Evolutionary conservation across 2,113 vertebrate genomes (phyloP), one percentile per base, ranked within the genome.

Genomic region (Xiphorhynchus elegans): DNA sequence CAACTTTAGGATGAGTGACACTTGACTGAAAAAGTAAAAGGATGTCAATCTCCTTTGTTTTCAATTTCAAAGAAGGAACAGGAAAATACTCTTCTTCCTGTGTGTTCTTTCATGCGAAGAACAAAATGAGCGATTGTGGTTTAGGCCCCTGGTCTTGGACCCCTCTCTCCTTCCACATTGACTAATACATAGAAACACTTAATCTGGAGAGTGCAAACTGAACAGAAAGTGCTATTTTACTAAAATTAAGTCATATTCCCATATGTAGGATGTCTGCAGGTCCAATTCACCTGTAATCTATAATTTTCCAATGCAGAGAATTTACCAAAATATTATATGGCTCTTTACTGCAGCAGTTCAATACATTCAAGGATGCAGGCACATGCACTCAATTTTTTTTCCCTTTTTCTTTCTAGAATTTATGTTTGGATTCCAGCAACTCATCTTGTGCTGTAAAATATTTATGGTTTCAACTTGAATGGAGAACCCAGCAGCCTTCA

Each of bases 1-100:
- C 87, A 96, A 87, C 75, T 91, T 86, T 6, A 59, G 64, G 47
- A 94, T 56, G 72, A 96, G 85, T 85, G 78, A 96, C 89, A 93
- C 79, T 94, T 93, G 79, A 94, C 79, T 89, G 70, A 91, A 62
- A 73, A 69, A 92, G 79, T 53, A 92, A 93, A 84, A 90, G 40
- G 35, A 92, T 46, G 39, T 50, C 70, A 86, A 40, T 14, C 52
- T 90, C 70, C 29, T 88, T 95, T 95, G 87, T 91, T 94, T 93
- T 56, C 31, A 40, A 53, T 89, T 83, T 86, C 90, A 95, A 93
- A 96, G 89, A 31, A 47, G 13, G 17, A 87, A 90, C 11, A 63
- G 4, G 3, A 85, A 90, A 76, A 73, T 29, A 26, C 6, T 81
- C 28, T 80, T 80, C 62, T 85, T 56, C 40, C 40, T 73, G 18